A percentile compares a stretch with the other conserved stretches of the same genome.
Conservation (phyloP, 1,140 invertebrate genomes). For the Bombus balteatus region DNA sequence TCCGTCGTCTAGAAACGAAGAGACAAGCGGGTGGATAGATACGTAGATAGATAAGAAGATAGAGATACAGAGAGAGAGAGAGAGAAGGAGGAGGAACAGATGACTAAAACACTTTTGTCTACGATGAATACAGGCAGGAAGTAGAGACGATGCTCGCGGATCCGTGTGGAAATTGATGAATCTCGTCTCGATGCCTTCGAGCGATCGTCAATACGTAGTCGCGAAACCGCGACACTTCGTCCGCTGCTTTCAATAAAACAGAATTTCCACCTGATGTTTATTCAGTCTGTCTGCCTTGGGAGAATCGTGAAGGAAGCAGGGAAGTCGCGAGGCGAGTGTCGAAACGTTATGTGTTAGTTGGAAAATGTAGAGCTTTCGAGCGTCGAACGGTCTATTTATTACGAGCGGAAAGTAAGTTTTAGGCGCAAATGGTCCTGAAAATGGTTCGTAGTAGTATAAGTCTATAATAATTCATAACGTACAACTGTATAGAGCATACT, state of each 20-base stretch:
- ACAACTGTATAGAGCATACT: no score
- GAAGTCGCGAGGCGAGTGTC: background rate
- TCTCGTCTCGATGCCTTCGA: conserved; percentile 66
- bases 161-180: conserved; percentile 76
- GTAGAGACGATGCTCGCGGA: conserved; percentile 63
- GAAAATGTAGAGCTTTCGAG: background rate
- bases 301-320: background rate
- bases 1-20: conserved; percentile 44
- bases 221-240: conserved; percentile 49
- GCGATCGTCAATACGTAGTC: conserved; percentile 64
- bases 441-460: background rate
- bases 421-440: no score
- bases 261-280: conserved; percentile 24
- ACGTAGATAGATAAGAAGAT: background rate
- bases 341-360: background rate
- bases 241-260: conserved; percentile 41
- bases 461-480: background rate
- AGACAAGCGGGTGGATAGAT: conserved; percentile 16
- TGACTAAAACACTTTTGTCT: conserved; percentile 55
- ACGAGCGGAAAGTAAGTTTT: background rate
- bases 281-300: background rate
- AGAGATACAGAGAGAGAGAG: background rate
- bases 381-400: background rate
- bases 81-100: background rate
- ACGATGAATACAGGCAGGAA: conserved; percentile 57